These are phyloP conservation scores for Hemibagrus guttatus DNA, from an alignment of 2,797 vertebrate species.

Conservation along the genomic window DNA sequence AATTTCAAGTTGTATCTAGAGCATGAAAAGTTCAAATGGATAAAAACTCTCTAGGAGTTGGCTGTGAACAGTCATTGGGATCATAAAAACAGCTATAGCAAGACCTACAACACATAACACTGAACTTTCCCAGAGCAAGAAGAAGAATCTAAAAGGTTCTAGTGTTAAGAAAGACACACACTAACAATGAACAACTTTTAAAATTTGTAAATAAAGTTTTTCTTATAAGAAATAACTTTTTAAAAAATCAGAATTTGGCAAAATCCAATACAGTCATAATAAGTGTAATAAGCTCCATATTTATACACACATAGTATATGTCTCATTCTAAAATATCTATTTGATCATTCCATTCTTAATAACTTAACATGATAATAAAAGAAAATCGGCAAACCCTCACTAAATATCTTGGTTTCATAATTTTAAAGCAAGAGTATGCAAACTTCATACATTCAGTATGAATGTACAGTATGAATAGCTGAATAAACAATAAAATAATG, in stretches of 20 bases:
- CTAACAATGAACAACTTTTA: not conserved
- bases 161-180: not conserved
- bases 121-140: not conserved
- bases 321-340: not conserved
- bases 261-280: not conserved
- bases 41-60: no score
- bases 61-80: not conserved
- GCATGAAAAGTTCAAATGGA: not conserved
- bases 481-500: not conserved
- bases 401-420: not conserved
- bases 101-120: not conserved
- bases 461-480: not conserved
- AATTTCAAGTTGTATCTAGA: not conserved
- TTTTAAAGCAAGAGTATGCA: not conserved
- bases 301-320: not conserved
- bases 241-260: not conserved
- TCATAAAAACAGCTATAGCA: not conserved
- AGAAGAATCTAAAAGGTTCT: not conserved
- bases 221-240: no score
- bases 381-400: not conserved
- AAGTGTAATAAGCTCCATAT: not conserved
- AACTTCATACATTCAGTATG: not conserved
- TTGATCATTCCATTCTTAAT: not conserved
- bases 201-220: not conserved
- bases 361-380: not conserved